phyloP scores from a whole-genome alignment of 2,113 vertebrate species.

The Apaloderma vittatum region DNA sequence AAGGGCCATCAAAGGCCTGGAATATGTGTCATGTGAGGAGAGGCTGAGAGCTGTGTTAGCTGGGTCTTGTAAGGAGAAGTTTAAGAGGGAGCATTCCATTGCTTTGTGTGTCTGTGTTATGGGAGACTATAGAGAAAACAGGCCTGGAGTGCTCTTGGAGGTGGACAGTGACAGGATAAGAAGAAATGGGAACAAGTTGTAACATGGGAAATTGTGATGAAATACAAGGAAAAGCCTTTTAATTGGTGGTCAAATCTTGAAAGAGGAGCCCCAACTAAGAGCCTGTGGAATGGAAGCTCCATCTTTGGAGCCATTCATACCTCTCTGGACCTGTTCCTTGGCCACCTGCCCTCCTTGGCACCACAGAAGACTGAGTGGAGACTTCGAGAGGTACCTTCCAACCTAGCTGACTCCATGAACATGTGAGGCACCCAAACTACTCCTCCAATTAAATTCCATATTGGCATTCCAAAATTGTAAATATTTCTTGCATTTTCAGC shows the following conservation, averaged over 20 bases:
- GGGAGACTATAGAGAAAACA: background rate
- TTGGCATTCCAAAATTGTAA: background rate
- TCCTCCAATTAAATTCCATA: background rate
- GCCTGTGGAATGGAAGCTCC: background rate
- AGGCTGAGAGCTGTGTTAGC: background rate
- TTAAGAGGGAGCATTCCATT: background rate
- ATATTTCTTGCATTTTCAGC: background rate
- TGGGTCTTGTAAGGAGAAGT: background rate
- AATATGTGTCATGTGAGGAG: background rate
- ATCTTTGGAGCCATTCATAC: background rate
- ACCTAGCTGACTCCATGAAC: background rate
- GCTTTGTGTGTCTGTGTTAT: background rate
- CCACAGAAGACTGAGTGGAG: background rate
- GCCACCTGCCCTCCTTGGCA: background rate
- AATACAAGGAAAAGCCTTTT: background rate
- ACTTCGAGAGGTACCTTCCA: background rate
- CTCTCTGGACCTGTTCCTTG: background rate
- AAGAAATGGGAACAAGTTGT: background rate
- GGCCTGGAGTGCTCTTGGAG: background rate
- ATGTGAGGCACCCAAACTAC: background rate
- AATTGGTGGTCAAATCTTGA: background rate
- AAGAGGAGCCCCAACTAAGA: accelerated
- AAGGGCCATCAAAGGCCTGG: background rate
- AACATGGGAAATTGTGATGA: background rate
- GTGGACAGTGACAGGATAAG: background rate